Conservation (phyloP, 2,888 invertebrate species). For the Tholera decimalis region DNA sequence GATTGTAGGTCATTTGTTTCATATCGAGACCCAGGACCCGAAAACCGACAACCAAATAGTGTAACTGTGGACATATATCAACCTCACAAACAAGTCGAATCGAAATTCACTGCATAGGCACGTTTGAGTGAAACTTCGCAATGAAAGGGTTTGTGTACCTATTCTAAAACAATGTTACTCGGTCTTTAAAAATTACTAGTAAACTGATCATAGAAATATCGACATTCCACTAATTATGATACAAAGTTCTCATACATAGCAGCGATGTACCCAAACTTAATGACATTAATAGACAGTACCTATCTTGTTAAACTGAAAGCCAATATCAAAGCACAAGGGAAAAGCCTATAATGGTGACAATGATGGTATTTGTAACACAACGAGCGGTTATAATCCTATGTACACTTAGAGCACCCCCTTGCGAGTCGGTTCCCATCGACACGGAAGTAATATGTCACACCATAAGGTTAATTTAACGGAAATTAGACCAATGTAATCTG, state of each 20-base stretch:
- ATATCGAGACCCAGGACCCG: not conserved
- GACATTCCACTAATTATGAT: not conserved
- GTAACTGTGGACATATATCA: not conserved
- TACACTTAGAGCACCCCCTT: conserved; percentile 8
- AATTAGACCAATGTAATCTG: conserved; percentile 57
- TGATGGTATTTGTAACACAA: conserved; percentile 35
- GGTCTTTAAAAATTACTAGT: not conserved
- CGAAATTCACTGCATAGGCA: not conserved
- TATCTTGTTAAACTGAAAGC: conserved; percentile 9
- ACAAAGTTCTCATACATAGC: not conserved
- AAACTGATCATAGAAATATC: not conserved
- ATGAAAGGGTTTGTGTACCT: not conserved
- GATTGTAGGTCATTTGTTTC: conserved; percentile 15
- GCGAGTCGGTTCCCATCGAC: conserved; percentile 35
- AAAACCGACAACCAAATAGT: conserved; percentile 10
- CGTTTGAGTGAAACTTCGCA: not conserved
- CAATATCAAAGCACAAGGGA: conserved; percentile 11
- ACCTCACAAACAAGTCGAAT: too few species aligned
- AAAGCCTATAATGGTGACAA: conserved; percentile 41
- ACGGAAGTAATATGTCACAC: conserved; percentile 56
- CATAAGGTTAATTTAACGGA: conserved; percentile 61
- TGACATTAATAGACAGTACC: conserved; percentile 16
- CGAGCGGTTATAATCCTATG: conserved; percentile 32
- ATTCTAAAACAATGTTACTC: not conserved
- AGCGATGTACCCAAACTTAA: not conserved